Percentiles rank a stretch among this genome's conserved stretches.
Conservation (phyloP, 2,797 vertebrate genomes). For the Halcyon leucocephala region DNA sequence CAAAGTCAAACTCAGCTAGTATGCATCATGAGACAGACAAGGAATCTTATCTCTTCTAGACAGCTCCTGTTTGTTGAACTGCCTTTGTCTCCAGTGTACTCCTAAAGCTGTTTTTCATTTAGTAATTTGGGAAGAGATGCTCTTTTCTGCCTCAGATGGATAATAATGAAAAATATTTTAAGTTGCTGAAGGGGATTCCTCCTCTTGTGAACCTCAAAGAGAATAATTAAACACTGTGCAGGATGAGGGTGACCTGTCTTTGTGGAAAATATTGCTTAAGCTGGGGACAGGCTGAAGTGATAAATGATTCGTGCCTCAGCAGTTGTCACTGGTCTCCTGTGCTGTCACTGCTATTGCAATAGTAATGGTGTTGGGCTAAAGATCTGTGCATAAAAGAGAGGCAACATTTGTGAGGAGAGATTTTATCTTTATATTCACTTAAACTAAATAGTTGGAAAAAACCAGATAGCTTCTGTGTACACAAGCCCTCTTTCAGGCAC, state of each 20-base stretch:
- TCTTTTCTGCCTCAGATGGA: neutral
- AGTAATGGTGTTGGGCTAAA: neutral
- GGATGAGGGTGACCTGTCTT: neutral
- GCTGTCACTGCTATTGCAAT: neutral
- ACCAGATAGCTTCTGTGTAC: neutral
- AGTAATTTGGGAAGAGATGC: neutral
- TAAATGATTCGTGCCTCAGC: neutral
- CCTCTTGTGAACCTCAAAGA: neutral
- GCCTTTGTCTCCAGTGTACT: neutral
- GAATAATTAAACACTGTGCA: neutral
- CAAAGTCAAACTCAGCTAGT: neutral
- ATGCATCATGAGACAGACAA: neutral
- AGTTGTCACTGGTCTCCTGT: neutral
- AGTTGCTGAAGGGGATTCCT: neutral
- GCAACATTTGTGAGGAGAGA: neutral
- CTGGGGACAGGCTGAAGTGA: neutral
- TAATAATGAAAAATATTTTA: slow-evolving; percentile 1
- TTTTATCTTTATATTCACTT: neutral
- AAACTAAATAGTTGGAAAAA: neutral
- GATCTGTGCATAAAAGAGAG: neutral
- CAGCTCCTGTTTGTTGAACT: neutral
- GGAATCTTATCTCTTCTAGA: neutral
- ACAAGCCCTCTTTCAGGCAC: neutral
- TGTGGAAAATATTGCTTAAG: neutral
- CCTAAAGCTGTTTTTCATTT: neutral